phyloP scores from a whole-genome alignment of 2,113 vertebrate species.

The Microcebus ravelobensis region DNA sequence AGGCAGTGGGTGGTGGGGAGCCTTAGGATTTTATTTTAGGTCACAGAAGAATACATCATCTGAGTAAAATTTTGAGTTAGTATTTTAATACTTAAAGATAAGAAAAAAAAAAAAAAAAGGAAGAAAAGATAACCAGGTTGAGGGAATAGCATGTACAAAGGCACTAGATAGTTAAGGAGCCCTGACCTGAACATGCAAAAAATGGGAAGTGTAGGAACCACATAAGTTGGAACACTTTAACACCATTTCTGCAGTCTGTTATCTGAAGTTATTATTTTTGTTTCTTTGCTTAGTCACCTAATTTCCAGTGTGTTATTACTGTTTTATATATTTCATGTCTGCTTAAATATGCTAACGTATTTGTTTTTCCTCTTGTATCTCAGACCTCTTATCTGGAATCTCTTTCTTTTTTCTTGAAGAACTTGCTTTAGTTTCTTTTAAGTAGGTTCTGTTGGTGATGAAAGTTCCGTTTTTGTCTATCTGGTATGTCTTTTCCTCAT shows the following conservation, averaged over 20 bases:
- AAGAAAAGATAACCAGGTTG: neutral
- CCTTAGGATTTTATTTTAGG: too few relatives aligned
- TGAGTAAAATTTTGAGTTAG: neutral
- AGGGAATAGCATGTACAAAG: neutral
- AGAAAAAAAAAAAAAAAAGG: neutral
- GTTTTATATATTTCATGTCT: neutral
- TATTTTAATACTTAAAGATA: neutral
- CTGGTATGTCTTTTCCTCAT: neutral
- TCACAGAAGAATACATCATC: neutral
- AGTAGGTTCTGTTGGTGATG: neutral
- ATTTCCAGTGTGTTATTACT: neutral
- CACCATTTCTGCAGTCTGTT: neutral
- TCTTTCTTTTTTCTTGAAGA: neutral
- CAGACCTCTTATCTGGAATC: neutral
- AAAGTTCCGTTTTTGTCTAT: neutral
- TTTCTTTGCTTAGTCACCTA: neutral
- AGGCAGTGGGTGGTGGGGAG: too few relatives aligned
- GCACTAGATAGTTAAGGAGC: accelerated
- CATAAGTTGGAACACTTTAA: neutral
- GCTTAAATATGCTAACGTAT: neutral
- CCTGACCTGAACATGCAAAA: neutral
- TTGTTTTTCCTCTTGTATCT: neutral
- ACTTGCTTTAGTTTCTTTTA: neutral
- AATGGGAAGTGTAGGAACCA: neutral
- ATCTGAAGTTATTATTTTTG: neutral